Conservation (phyloP, 2,113 vertebrate species). For the Ursus arctos region DNA sequence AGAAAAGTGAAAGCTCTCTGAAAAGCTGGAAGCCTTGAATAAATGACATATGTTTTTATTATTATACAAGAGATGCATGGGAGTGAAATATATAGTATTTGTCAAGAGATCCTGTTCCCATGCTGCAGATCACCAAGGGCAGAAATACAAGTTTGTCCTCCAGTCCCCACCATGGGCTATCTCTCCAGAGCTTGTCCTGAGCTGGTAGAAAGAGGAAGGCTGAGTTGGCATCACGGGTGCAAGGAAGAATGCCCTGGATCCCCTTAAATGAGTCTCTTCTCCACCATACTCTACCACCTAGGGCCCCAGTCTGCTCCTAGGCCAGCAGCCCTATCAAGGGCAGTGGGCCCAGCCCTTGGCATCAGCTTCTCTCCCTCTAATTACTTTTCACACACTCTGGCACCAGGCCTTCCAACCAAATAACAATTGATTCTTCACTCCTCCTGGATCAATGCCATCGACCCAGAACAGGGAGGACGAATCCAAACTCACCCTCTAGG, state of each 20-base stretch:
- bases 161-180: not conserved
- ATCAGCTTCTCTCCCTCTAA: constrained; percentile 79
- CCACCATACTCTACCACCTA: not conserved
- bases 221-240: not conserved
- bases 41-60: not conserved
- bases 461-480: constrained; percentile 85
- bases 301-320: not conserved
- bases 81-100: not conserved
- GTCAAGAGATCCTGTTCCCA: not conserved
- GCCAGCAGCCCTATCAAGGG: not conserved
- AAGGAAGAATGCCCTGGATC: not conserved
- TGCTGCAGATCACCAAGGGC: not conserved
- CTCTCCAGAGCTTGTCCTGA: not conserved
- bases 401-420: constrained; percentile 82
- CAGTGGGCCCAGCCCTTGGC: not conserved
- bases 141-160: not conserved
- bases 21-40: not conserved
- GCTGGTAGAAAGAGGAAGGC: not conserved
- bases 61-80: not conserved
- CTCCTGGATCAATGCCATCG: constrained; percentile 86
- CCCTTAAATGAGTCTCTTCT: not conserved
- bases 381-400: constrained; percentile 83
- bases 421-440: constrained; percentile 87
- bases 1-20: not conserved
- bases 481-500: constrained; percentile 68